Evolutionary conservation across 2,113 vertebrate species (phyloP).

Genomic region (Donacobius atricapilla): DNA sequence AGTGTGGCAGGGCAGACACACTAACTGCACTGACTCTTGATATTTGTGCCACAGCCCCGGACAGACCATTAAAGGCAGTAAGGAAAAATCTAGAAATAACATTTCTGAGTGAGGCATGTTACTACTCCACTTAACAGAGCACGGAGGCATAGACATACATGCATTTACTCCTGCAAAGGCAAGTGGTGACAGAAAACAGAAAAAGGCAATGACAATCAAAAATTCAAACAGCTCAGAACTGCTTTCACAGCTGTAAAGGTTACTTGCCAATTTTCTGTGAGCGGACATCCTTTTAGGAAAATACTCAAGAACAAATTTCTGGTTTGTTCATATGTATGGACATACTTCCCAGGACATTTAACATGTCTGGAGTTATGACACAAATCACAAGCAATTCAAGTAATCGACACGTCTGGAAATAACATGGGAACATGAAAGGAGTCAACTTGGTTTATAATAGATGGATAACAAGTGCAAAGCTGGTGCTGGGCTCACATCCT

Average conservation of each 20-base stretch:
- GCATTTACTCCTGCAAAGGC: neutral
- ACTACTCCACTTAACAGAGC: neutral
- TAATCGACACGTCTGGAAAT: neutral
- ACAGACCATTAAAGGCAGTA: accelerated
- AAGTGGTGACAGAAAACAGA: neutral
- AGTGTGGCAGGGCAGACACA: neutral
- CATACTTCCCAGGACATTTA: neutral
- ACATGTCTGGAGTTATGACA: neutral
- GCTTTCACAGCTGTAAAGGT: neutral
- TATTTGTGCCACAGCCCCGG: neutral
- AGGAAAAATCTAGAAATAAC: neutral
- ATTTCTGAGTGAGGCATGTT: neutral
- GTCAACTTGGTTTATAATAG: neutral
- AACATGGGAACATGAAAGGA: neutral
- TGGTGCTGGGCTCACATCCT: neutral
- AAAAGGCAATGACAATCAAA: neutral
- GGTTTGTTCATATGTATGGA: neutral
- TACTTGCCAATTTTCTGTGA: neutral
- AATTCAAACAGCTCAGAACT: neutral
- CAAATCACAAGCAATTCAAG: neutral
- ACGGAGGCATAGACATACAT: accelerated
- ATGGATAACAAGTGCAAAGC: neutral
- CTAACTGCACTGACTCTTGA: neutral
- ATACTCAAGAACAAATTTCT: neutral
- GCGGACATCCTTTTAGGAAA: neutral